These are phyloP conservation scores for Ptychobarbus kaznakovi DNA, from an alignment of 2,797 vertebrate genomes.

Conservation along the genomic window DNA sequence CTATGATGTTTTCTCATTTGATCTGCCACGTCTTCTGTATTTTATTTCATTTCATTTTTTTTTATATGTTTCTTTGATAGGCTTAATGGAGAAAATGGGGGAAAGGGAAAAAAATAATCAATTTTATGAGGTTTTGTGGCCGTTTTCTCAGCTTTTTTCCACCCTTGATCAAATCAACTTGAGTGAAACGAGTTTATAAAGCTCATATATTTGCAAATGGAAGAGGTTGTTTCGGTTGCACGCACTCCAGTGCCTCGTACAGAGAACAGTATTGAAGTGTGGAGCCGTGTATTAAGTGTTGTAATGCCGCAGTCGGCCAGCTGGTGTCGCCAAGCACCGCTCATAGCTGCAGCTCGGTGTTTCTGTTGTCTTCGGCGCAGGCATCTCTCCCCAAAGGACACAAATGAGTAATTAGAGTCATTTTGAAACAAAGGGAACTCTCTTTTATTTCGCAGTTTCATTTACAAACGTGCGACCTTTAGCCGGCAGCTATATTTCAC, in stretches of 20 bases:
- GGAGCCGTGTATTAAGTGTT: not conserved
- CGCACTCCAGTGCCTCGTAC: not conserved
- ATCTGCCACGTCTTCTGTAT: not conserved
- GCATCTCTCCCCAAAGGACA: not conserved
- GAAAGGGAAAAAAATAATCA: not conserved
- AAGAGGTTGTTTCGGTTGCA: not conserved
- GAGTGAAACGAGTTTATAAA: not conserved
- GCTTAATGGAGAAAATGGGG: not conserved
- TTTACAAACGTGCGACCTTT: conserved; percentile 22
- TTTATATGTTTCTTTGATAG: not conserved
- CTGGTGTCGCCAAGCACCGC: not conserved
- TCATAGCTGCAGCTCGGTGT: not conserved
- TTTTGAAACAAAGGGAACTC: conserved; percentile 44
- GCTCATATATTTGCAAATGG: not conserved
- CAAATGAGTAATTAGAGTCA: conserved; percentile 30
- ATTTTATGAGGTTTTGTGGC: too few relatives aligned
- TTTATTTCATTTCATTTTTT: not conserved
- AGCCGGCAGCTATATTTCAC: not conserved
- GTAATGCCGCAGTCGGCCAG: not conserved
- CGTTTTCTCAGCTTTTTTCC: not conserved
- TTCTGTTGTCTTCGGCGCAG: not conserved
- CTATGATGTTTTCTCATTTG: not conserved
- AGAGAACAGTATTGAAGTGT: too few relatives aligned
- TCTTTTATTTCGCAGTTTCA: conserved; percentile 20
- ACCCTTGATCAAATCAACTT: not conserved